phyloP scores from a whole-genome alignment of 2,888 invertebrate genomes.

The Nowickia ferox region DNA sequence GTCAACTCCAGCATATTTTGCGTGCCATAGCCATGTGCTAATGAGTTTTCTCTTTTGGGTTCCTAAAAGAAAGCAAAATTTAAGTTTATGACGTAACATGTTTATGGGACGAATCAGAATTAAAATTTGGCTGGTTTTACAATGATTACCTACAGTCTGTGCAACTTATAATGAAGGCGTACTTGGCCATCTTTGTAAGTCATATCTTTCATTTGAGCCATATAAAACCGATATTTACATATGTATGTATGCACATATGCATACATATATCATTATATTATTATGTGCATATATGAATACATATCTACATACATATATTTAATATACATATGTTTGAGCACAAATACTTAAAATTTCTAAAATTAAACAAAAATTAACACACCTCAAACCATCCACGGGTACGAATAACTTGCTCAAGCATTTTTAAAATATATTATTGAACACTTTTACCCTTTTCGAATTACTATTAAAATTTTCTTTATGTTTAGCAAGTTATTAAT shows the following conservation, averaged over 20 bases:
- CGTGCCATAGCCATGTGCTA: conserved; percentile 83
- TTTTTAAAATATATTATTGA: conserved; percentile 38
- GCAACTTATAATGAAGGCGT: too few relatives aligned
- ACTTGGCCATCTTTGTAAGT: too few relatives aligned
- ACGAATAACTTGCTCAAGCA: conserved; percentile 77
- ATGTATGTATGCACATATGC: not conserved
- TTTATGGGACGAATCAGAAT: not conserved
- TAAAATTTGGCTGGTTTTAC: too few relatives aligned
- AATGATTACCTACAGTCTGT: too few relatives aligned
- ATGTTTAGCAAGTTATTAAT: not conserved
- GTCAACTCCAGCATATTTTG: conserved; percentile 85
- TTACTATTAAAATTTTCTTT: conserved; percentile 14
- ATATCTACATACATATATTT: too few relatives aligned
- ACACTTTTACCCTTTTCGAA: not conserved
- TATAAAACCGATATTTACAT: too few relatives aligned
- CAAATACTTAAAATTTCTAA: conserved; percentile 6
- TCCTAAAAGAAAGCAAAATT: conserved; percentile 75
- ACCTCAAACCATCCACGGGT: conserved; percentile 83
- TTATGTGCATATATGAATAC: too few relatives aligned
- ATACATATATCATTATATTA: too few relatives aligned
- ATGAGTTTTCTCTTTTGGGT: conserved; percentile 77
- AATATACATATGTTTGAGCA: too few relatives aligned
- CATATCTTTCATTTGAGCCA: too few relatives aligned
- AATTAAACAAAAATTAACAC: conserved; percentile 57
- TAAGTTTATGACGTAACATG: conserved; percentile 56